These are phyloP conservation scores for Clytia hemisphaerica DNA, from an alignment of 30 jellyfish, hydroid and myxozoan species.

Conservation along the genomic window DNA sequence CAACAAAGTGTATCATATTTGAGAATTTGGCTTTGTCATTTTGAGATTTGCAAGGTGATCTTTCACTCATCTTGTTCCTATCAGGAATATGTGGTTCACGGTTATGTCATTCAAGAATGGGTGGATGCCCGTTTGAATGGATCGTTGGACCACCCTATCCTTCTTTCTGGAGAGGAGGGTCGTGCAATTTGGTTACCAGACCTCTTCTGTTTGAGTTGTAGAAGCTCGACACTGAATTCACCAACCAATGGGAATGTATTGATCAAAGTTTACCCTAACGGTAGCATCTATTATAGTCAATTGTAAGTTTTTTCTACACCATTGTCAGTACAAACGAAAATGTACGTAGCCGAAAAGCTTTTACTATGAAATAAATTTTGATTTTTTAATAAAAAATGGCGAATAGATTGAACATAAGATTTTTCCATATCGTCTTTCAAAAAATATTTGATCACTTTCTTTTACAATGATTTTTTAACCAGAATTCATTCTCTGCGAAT, in stretches of 20 bases:
- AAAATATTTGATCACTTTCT: too few species aligned
- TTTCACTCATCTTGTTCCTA: not conserved
- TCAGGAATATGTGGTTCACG: conserved; percentile 49
- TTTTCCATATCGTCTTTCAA: too few species aligned
- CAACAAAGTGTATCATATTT: too few species aligned
- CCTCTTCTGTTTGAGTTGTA: conserved; percentile 48
- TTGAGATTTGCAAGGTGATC: too few species aligned
- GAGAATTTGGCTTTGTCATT: too few species aligned
- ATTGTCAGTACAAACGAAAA: too few species aligned
- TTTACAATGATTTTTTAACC: too few species aligned
- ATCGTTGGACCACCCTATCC: not conserved
- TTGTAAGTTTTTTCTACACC: not conserved
- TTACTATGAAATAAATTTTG: too few species aligned
- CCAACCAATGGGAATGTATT: not conserved
- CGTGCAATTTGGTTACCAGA: conserved; percentile 53
- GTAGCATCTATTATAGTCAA: not conserved
- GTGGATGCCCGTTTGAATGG: conserved; percentile 41
- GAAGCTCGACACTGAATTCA: conserved; percentile 7
- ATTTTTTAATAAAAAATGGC: too few species aligned
- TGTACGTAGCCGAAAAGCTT: too few species aligned
- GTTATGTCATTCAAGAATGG: conserved; percentile 59
- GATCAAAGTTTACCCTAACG: not conserved
- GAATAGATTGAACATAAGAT: too few species aligned
- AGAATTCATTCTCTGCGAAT: too few species aligned
- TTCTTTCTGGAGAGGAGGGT: conserved; percentile 30